These are phyloP conservation scores for Parapsyche elsis DNA, from an alignment of 1,140 invertebrate species.

Conservation along the genomic window DNA sequence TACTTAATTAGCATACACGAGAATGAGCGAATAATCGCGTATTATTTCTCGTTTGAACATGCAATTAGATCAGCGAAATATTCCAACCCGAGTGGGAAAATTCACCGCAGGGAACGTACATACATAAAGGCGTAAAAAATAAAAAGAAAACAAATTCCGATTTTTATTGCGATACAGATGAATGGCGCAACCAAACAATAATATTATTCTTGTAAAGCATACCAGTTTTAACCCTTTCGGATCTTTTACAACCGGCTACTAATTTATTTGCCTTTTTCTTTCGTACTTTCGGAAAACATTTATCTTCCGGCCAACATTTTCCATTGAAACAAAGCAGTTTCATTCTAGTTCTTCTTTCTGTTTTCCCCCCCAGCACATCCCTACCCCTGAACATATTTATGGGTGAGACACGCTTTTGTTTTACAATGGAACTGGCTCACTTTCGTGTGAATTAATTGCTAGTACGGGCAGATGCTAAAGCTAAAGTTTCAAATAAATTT, in stretches of 20 bases:
- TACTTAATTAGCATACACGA: no score
- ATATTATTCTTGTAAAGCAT: slow-evolving; percentile 29
- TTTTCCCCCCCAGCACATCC: background rate
- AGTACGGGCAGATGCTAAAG: no score
- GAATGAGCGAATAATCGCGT: no score
- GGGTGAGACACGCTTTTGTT: background rate
- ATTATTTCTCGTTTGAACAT: no score
- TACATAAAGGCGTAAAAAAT: no score
- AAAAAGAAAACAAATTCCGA: no score
- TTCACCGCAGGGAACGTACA: no score
- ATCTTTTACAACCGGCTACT: background rate
- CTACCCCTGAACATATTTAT: background rate
- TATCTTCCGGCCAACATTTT: slow-evolving; percentile 26
- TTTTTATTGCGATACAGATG: background rate
- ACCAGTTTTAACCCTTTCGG: slow-evolving; percentile 26
- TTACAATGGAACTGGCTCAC: background rate
- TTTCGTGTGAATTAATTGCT: background rate
- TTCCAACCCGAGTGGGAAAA: no score
- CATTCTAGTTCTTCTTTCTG: slow-evolving; percentile 7
- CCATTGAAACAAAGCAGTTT: slow-evolving; percentile 28
- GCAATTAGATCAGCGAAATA: no score
- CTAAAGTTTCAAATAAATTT: no score
- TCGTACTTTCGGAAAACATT: slow-evolving; percentile 25
- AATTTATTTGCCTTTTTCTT: slow-evolving; percentile 32
- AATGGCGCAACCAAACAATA: slow-evolving; percentile 3